Evolutionary conservation across 2,888 invertebrate genomes (phyloP).

Genomic region (Melikaiella ostensackeni): DNA sequence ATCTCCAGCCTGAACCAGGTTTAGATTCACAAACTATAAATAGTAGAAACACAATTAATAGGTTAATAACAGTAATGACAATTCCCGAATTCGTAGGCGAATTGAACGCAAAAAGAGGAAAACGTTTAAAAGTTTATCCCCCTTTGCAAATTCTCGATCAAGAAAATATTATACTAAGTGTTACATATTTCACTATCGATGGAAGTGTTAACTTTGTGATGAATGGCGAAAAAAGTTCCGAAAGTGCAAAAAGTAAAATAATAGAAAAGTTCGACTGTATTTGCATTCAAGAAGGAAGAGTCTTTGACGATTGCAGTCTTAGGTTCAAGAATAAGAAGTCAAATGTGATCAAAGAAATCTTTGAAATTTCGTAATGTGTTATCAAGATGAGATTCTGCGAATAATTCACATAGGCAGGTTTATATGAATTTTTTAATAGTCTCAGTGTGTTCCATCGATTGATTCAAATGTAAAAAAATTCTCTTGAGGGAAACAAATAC

Average conservation of each 20-base stretch:
- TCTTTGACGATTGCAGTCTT: conserved; percentile 57
- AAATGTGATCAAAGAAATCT: conserved; percentile 61
- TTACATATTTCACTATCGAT: conserved; percentile 58
- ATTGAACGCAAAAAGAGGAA: conserved; percentile 54
- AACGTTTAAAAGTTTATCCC: conserved; percentile 62
- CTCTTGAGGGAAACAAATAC: too few species aligned
- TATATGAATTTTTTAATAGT: too few species aligned
- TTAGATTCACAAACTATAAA: not conserved
- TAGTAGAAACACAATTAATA: not conserved
- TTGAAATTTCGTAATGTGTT: conserved; percentile 44
- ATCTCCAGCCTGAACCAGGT: conserved; percentile 4
- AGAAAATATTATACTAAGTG: conserved; percentile 54
- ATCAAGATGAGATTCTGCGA: not conserved
- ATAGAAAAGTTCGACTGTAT: conserved; percentile 62
- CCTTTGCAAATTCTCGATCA: conserved; percentile 66
- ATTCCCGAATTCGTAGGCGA: conserved; percentile 64
- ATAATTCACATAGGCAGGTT: too few species aligned
- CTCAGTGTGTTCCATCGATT: too few species aligned
- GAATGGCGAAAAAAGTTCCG: not conserved
- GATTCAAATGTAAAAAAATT: too few species aligned
- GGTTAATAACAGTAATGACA: conserved; percentile 58
- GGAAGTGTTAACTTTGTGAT: conserved; percentile 42
- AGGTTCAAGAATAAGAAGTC: conserved; percentile 60
- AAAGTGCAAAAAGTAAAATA: not conserved
- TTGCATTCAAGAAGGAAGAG: conserved; percentile 57